Evolutionary conservation across 1,140 invertebrate species (phyloP).

Genomic region (Contarinia nasturtii): DNA sequence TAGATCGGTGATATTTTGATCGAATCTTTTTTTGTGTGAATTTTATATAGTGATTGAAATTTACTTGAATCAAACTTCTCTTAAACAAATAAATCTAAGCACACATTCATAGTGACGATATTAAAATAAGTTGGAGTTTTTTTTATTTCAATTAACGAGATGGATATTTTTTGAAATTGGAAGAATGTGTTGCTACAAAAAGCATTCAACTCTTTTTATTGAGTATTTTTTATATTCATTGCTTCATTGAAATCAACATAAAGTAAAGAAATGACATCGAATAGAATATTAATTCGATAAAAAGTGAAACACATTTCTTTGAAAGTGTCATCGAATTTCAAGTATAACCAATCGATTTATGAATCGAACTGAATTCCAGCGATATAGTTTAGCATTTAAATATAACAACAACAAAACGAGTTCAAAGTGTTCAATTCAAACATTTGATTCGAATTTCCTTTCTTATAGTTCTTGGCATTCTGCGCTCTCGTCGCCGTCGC

Average conservation of each 20-base stretch:
- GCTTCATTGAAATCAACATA: too few species aligned
- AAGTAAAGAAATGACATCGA: too few species aligned
- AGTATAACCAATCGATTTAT: not conserved
- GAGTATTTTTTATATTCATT: too few species aligned
- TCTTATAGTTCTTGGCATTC: conserved; percentile 25
- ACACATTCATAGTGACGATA: not conserved
- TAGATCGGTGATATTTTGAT: not conserved
- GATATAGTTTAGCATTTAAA: too few species aligned
- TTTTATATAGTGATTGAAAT: not conserved
- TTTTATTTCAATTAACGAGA: not conserved
- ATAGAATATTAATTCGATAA: not conserved
- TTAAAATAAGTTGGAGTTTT: not conserved
- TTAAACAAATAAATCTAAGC: not conserved
- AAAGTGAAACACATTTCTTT: not conserved
- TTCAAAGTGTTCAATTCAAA: not conserved
- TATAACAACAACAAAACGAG: not conserved
- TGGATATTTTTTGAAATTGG: not conserved
- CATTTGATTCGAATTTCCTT: not conserved
- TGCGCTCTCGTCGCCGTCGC: conserved; percentile 24
- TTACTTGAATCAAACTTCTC: not conserved
- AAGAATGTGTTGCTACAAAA: not conserved
- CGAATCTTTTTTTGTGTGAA: not conserved
- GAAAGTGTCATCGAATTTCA: not conserved
- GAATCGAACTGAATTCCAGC: too few species aligned
- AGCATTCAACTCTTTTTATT: too few species aligned